phyloP scores from a whole-genome alignment of 2,888 invertebrate species.

The Caenorhabditis parvicauda region DNA sequence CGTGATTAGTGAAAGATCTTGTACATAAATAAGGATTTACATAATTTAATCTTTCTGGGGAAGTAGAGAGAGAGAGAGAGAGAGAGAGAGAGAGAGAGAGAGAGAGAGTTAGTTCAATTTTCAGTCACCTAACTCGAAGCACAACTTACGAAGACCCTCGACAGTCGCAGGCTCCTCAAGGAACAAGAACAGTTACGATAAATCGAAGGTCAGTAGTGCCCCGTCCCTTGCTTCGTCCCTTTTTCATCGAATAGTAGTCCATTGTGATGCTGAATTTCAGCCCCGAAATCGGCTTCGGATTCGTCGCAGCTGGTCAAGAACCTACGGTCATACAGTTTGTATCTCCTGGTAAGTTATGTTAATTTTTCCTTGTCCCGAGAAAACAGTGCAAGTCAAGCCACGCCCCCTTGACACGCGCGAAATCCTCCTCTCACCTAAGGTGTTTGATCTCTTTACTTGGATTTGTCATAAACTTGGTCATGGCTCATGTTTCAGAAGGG shows the following conservation, averaged over 20 bases:
- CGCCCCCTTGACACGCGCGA: too few species aligned
- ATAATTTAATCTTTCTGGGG: too few species aligned
- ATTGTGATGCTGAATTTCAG: background rate
- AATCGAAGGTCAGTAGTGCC: slow-evolving; percentile 73
- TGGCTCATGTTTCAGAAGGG: too few species aligned
- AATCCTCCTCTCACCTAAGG: too few species aligned
- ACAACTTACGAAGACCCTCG: slow-evolving; percentile 85
- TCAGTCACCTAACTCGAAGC: slow-evolving; percentile 75
- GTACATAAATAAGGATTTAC: too few species aligned
- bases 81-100: background rate
- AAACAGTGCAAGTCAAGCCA: too few species aligned
- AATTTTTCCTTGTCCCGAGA: background rate
- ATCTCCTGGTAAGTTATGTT: slow-evolving; percentile 63
- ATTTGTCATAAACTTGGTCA: background rate
- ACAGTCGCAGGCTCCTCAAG: slow-evolving; percentile 48
- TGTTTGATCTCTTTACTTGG: background rate
- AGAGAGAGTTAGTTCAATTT: too few species aligned
- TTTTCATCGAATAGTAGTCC: background rate
- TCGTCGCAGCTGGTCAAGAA: slow-evolving; percentile 89
- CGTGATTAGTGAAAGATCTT: too few species aligned
- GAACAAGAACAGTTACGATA: slow-evolving; percentile 66
- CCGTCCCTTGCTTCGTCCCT: too few species aligned
- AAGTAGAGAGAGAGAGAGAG: too few species aligned
- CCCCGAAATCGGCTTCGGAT: slow-evolving; percentile 82
- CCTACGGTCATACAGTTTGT: slow-evolving; percentile 82